These are phyloP conservation scores for Enoplolaimus lenunculus DNA, from an alignment of 2,888 invertebrate species.

Conservation along the genomic window DNA sequence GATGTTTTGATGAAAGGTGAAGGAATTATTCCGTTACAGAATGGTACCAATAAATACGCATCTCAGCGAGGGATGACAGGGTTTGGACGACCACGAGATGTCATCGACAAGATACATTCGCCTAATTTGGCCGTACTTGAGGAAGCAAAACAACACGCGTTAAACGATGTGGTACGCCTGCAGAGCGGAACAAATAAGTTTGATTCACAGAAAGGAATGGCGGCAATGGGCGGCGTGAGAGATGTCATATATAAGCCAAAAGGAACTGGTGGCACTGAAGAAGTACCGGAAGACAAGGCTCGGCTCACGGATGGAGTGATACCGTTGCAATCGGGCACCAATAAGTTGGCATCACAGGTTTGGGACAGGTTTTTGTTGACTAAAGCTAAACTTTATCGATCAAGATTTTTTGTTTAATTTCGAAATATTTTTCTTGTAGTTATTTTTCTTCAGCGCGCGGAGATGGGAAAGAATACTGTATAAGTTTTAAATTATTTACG, in stretches of 20 bases:
- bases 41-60: slow-evolving; percentile 40
- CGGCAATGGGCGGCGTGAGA: slow-evolving; percentile 36
- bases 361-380: too few relatives aligned
- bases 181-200: slow-evolving; percentile 41
- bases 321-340: slow-evolving; percentile 48
- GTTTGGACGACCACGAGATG: slow-evolving; percentile 38
- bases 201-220: slow-evolving; percentile 39
- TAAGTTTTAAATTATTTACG: too few relatives aligned
- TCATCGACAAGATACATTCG: slow-evolving; percentile 37
- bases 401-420: too few relatives aligned
- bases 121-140: slow-evolving; percentile 34
- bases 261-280: slow-evolving; percentile 37
- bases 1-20: slow-evolving; percentile 15
- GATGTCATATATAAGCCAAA: slow-evolving; percentile 39
- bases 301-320: slow-evolving; percentile 43
- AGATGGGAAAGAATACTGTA: too few relatives aligned
- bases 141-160: slow-evolving; percentile 35
- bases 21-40: slow-evolving; percentile 32
- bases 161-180: slow-evolving; percentile 36
- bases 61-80: slow-evolving; percentile 38
- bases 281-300: slow-evolving; percentile 39
- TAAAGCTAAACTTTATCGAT: too few relatives aligned
- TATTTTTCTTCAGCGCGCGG: too few relatives aligned
- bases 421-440: too few relatives aligned
- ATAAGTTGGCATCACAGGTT: slow-evolving; percentile 47